Conservation (phyloP, 1,140 invertebrate genomes). For the Homarus americanus region DNA sequence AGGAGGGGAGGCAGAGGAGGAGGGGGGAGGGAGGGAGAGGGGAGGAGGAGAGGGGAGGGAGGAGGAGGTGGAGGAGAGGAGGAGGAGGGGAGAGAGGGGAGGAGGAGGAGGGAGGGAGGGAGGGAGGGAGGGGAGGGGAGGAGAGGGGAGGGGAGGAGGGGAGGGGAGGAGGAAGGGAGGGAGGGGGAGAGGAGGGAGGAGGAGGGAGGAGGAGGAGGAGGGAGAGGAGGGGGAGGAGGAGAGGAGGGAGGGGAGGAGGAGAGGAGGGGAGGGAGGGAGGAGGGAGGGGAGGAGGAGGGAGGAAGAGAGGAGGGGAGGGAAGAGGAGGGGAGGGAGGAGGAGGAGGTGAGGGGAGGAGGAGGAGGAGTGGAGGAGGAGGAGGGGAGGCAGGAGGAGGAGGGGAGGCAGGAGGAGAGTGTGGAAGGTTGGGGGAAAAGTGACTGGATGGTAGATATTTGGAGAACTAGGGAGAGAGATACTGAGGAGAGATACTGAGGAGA, state of each 20-base stretch:
- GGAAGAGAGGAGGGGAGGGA: neutral
- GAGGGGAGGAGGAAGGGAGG: neutral
- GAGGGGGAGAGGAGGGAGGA: neutral
- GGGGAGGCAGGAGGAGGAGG: too few relatives aligned
- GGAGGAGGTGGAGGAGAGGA: neutral
- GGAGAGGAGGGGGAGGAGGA: neutral
- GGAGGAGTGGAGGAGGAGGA: too few relatives aligned
- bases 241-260: neutral
- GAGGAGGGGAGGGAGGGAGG: neutral
- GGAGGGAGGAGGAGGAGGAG: neutral
- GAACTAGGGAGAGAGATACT: constrained; percentile 1
- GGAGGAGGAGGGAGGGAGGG: neutral
- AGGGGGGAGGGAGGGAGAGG: too few relatives aligned
- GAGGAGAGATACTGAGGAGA: neutral
- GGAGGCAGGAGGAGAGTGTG: too few relatives aligned
- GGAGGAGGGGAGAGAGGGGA: neutral
- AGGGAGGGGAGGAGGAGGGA: neutral
- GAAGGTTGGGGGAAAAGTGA: neutral
- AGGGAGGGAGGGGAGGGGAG: neutral
- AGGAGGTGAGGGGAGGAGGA: too few relatives aligned
- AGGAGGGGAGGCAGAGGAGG: too few relatives aligned
- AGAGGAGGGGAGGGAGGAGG: neutral
- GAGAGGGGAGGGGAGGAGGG: neutral
- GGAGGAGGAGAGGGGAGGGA: neutral
- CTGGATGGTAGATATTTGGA: neutral